phyloP scores from a whole-genome alignment of 2,797 vertebrate genomes.

The Spondyliosoma cantharus region DNA sequence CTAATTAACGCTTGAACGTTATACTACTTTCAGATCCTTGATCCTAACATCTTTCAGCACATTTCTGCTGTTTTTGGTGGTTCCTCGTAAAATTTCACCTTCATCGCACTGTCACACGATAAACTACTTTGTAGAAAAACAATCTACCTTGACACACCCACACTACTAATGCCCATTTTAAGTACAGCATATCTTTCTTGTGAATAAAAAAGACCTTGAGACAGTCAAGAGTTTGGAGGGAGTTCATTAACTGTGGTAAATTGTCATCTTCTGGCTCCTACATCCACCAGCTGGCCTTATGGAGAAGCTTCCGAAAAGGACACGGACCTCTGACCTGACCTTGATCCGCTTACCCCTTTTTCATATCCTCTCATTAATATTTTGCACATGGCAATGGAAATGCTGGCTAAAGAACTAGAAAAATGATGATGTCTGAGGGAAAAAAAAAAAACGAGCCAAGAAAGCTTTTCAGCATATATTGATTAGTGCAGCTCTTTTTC shows the following conservation, averaged over 20 bases:
- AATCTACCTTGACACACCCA: not conserved
- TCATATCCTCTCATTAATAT: conserved; percentile 9
- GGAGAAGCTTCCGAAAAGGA: not conserved
- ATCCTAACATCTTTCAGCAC: not conserved
- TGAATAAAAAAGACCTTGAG: not conserved
- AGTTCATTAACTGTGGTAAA: not conserved
- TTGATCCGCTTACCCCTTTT: not conserved
- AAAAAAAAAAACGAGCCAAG: not conserved
- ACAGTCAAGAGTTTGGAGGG: not conserved
- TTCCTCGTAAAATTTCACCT: not conserved
- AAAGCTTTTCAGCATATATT: conserved; percentile 13
- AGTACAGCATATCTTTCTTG: not conserved
- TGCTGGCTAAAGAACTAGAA: not conserved
- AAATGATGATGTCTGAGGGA: not conserved
- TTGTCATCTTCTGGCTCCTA: not conserved
- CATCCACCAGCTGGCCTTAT: not conserved
- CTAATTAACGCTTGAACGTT: not conserved
- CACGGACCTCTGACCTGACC: not conserved
- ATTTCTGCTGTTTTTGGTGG: not conserved
- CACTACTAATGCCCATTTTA: not conserved
- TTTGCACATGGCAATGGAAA: not conserved
- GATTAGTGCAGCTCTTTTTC: conserved; percentile 2
- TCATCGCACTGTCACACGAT: not conserved
- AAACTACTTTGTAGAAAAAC: not conserved
- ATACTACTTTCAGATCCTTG: not conserved